phyloP scores from a whole-genome alignment of 2,888 invertebrate species.

The Opisthograptis luteolata region DNA sequence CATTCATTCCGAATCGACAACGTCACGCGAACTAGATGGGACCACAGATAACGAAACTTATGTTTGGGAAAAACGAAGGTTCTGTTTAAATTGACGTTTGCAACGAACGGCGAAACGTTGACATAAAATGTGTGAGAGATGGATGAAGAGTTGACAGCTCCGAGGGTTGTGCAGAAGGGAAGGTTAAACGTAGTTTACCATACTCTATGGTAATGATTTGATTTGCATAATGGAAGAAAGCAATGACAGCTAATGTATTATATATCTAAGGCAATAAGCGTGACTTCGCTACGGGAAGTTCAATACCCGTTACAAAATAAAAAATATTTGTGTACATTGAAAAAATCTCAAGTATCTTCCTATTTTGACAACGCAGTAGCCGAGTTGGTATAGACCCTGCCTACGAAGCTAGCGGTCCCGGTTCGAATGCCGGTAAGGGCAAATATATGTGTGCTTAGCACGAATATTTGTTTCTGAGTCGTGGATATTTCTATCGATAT shows the following conservation, averaged over 20 bases:
- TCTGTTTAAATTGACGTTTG: slow-evolving; percentile 33
- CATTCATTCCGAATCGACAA: slow-evolving; percentile 60
- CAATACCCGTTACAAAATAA: too few species aligned
- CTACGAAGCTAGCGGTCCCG: too few species aligned
- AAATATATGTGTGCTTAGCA: too few species aligned
- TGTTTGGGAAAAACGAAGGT: slow-evolving; percentile 33
- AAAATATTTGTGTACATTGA: too few species aligned
- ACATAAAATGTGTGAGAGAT: slow-evolving; percentile 31
- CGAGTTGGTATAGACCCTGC: too few species aligned
- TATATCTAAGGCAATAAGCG: too few species aligned
- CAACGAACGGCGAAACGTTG: slow-evolving; percentile 26
- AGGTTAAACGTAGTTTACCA: not conserved
- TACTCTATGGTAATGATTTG: slow-evolving; percentile 11
- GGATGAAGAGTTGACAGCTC: slow-evolving; percentile 22
- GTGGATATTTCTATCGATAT: too few species aligned
- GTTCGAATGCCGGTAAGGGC: too few species aligned
- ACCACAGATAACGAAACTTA: slow-evolving; percentile 37
- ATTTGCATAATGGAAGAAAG: slow-evolving; percentile 5
- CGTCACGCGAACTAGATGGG: slow-evolving; percentile 41
- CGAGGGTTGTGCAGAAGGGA: slow-evolving; percentile 3
- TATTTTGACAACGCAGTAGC: too few species aligned
- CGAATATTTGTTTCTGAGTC: too few species aligned
- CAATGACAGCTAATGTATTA: not conserved
- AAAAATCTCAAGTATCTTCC: too few species aligned
- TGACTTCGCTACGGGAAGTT: too few species aligned